Evolutionary conservation across 2,113 vertebrate genomes (phyloP).

Genomic region (Onychostruthus taczanowskii): DNA sequence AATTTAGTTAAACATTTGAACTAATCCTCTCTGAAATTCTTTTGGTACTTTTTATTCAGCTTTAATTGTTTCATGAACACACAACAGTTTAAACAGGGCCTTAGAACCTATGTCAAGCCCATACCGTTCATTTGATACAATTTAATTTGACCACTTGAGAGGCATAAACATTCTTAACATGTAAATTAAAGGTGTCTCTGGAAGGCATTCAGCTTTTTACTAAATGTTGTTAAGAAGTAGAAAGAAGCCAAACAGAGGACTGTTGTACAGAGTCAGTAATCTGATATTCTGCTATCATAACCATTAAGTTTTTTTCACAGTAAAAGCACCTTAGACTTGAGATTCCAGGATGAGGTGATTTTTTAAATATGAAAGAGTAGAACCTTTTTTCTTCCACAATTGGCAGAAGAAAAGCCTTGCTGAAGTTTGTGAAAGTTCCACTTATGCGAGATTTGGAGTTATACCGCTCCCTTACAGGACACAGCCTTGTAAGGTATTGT

Average conservation of each 20-base stretch:
- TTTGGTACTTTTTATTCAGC: constrained; percentile 30
- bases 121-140: background rate
- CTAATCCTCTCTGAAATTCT: constrained; percentile 41
- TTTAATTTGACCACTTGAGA: constrained; percentile 64
- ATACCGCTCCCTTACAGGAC: background rate
- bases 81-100: constrained; percentile 14
- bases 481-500: background rate
- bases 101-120: constrained; percentile 22
- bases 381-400: constrained; percentile 21
- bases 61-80: constrained; percentile 40
- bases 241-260: constrained; percentile 34
- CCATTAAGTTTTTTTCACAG: constrained; percentile 11
- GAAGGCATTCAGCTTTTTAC: constrained; percentile 30
- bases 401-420: background rate
- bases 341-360: constrained; percentile 18
- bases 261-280: constrained; percentile 9
- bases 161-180: constrained; percentile 39
- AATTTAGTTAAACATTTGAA: constrained; percentile 42
- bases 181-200: constrained; percentile 46
- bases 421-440: background rate
- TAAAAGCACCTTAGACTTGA: constrained; percentile 15
- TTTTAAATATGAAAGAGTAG: constrained; percentile 21
- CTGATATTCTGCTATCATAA: constrained; percentile 46
- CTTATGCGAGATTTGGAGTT: background rate
- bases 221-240: constrained; percentile 21